These are phyloP conservation scores for Drosophila simulans DNA, from an alignment of 1,140 invertebrate genomes.

Conservation along the genomic window DNA sequence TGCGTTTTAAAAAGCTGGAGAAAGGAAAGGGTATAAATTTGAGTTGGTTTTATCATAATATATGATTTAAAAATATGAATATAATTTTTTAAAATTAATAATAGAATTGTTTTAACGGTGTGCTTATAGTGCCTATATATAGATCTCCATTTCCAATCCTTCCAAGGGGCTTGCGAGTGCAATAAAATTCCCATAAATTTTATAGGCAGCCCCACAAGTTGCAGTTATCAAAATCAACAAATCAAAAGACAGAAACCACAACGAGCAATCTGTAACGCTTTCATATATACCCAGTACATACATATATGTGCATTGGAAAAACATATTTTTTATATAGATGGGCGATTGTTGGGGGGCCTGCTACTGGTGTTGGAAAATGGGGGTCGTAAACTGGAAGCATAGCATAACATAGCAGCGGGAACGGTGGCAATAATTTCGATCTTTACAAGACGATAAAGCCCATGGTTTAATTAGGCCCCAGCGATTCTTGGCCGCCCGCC, in stretches of 20 bases:
- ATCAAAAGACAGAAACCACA: constrained; percentile 55
- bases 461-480: constrained; percentile 69
- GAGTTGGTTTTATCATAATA: too few relatives aligned
- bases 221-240: constrained; percentile 60
- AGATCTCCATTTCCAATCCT: background rate
- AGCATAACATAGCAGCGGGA: constrained; percentile 1
- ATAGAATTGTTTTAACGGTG: too few relatives aligned
- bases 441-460: constrained; percentile 77
- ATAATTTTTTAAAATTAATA: too few relatives aligned
- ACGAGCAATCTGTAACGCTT: constrained; percentile 59
- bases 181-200: constrained; percentile 23
- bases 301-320: constrained; percentile 7
- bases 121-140: background rate
- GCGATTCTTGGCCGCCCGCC: background rate
- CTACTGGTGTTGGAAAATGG: constrained; percentile 77
- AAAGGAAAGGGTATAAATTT: background rate
- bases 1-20: constrained; percentile 21
- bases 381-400: constrained; percentile 47
- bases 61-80: too few relatives aligned
- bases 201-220: constrained; percentile 16
- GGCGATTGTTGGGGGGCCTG: constrained; percentile 12
- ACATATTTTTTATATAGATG: constrained; percentile 1
- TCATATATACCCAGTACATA: constrained; percentile 30
- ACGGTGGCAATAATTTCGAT: constrained; percentile 55
- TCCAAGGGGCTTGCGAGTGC: background rate